Percentiles rank a stretch among this genome's conserved stretches.
Conservation (phyloP, 2,888 invertebrate genomes). For the Trichogramma dendrolimi region DNA sequence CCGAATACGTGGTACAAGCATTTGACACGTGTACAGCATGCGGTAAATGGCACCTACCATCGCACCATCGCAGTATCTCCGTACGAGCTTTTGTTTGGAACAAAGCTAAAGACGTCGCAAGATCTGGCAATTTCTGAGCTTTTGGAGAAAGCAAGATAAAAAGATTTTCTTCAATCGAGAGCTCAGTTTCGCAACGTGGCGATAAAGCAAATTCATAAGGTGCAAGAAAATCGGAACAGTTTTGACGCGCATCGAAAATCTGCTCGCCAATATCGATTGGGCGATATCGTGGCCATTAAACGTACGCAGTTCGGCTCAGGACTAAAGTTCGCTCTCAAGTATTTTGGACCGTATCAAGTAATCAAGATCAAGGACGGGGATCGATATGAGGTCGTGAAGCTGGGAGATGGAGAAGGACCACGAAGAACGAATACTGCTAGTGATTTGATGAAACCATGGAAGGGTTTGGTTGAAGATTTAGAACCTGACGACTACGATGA, state of each 20-base stretch:
- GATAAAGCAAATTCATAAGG: not conserved
- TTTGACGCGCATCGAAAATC: not conserved
- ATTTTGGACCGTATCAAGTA: not conserved
- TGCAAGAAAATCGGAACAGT: not conserved
- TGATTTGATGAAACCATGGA: not conserved
- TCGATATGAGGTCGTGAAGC: not conserved
- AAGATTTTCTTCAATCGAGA: not conserved
- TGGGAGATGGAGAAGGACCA: not conserved
- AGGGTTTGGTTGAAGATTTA: not conserved
- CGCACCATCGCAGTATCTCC: not conserved
- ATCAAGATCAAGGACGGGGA: not conserved
- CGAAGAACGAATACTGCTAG: not conserved
- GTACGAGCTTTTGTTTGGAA: slow-evolving; percentile 1
- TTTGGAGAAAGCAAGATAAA: not conserved
- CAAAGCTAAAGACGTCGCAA: not conserved
- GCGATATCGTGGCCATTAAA: slow-evolving; percentile 4
- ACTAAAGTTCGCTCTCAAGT: slow-evolving; percentile 1
- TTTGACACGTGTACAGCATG: not conserved
- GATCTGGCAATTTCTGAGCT: not conserved
- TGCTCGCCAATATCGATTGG: not conserved
- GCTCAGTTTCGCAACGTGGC: not conserved
- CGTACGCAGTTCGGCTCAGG: not conserved
- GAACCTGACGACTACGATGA: not conserved
- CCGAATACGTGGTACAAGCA: slow-evolving; percentile 8
- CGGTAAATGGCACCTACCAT: slow-evolving; percentile 2